Percentiles rank a stretch among this genome's conserved stretches.
Evolutionary conservation across 64 coral and sea anemone species (phyloP).

Genomic region (Astreopora myriophthalma): DNA sequence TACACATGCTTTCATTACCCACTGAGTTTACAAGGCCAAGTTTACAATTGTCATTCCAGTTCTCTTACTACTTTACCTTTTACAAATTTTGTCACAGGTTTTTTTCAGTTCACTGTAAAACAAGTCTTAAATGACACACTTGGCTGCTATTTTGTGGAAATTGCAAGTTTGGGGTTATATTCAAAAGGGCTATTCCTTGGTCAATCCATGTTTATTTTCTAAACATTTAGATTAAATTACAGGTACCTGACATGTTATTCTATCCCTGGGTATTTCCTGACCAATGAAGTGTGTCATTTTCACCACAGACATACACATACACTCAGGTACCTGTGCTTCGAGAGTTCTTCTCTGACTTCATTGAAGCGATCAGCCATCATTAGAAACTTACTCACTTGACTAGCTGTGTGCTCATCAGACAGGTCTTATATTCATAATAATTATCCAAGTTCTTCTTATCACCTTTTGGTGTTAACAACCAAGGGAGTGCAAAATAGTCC

Average conservation of each 20-base stretch:
- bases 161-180: not conserved
- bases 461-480: not conserved
- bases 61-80: not conserved
- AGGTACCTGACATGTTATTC: not conserved
- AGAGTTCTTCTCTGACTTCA: not conserved
- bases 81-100: not conserved
- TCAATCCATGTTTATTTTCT: not conserved
- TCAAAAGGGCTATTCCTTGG: not conserved
- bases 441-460: not conserved
- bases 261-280: not conserved
- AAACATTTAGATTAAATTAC: conserved; percentile 2
- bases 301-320: not conserved
- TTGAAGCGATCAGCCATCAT: not conserved
- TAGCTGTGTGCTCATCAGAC: not conserved
- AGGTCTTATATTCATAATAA: not conserved
- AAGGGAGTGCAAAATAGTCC: not conserved
- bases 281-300: not conserved
- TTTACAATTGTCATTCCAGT: not conserved
- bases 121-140: not conserved
- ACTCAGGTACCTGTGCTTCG: not conserved
- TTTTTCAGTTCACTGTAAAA: not conserved
- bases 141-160: not conserved
- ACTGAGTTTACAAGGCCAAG: not conserved
- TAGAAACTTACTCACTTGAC: not conserved
- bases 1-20: not conserved